phyloP scores from a whole-genome alignment of 2,888 invertebrate genomes.

The Drosophila peninsularis region DNA sequence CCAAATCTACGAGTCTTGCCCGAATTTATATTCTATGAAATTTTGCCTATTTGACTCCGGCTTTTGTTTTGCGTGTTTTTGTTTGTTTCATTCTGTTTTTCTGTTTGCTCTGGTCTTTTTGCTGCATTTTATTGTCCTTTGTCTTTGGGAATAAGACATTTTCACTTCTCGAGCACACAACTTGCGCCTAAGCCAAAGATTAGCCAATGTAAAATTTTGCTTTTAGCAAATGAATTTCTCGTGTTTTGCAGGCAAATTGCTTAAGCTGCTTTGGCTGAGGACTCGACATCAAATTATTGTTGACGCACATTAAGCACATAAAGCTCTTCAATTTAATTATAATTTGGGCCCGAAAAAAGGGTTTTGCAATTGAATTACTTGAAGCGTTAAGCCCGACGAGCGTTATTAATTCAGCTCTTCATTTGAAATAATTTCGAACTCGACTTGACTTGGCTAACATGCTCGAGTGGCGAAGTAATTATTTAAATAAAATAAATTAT shows the following conservation, averaged over 20 bases:
- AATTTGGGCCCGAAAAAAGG: constrained; percentile 27
- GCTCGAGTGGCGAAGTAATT: constrained; percentile 3
- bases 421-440: constrained; percentile 14
- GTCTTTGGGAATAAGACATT: constrained; percentile 30
- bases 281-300: constrained; percentile 29
- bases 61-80: constrained; percentile 10
- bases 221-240: constrained; percentile 28
- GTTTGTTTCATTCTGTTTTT: neutral
- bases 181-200: constrained; percentile 38
- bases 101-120: constrained; percentile 14
- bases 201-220: constrained; percentile 35
- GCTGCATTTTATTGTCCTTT: constrained; percentile 19
- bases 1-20: constrained; percentile 39
- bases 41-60: constrained; percentile 11
- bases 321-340: constrained; percentile 54
- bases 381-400: constrained; percentile 31
- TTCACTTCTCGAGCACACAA: constrained; percentile 35
- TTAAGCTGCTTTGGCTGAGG: constrained; percentile 15
- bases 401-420: constrained; percentile 27
- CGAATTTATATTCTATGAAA: constrained; percentile 22
- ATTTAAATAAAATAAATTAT: constrained; percentile 2
- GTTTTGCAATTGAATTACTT: constrained; percentile 44
- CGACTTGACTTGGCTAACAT: neutral
- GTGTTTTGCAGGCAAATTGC: constrained; percentile 35
- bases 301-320: constrained; percentile 46